Base-by-base conservation (phyloP, 2,113 vertebrate species). In the Pseudorhombus dupliciocellatus region DNA sequence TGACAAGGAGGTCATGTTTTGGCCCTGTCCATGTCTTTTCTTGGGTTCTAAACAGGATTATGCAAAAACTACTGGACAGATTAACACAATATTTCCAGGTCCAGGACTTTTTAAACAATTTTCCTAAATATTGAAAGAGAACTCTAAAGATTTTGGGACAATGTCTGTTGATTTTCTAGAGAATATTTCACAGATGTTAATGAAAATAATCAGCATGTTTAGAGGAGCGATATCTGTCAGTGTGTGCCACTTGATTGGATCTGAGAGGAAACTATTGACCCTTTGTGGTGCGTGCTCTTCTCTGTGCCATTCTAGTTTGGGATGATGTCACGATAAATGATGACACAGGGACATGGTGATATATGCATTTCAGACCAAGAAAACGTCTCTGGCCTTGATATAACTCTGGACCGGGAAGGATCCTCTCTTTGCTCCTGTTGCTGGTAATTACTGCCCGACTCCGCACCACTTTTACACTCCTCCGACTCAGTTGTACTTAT, bases 401-500 rank as follows among this genome's bases (percentile, higher is more conserved):
- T 55, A 52, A 31, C 1, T 62, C 50, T 22, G 16, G 2, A 15
- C 20, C 34, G 18, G 54, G 22, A 16, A 22, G 16, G 12, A 70
- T 34, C 66, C 30, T 14, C 8, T 37, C 18, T 58, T 74, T 70
- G 50, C 61, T 70, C 53, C 51, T 44, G 28, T 55, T 48, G 57
- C 58, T 59, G 8, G 5, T 15, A 62, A 20, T 63, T 48, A 71
- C 26, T 48, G 37, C 52, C 54, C 26, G 22, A 59, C 63, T 57
- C 42, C 75, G 63, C 46, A 25, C 73, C 71, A 77, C 44, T 81
- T 71, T 60, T 75, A 55, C 55, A 50, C 34, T 70, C 66, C 21
- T 61, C 55, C 46, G 34, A 68, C 63, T 76, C 69, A 56, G 64
- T 59, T 67, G 65, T 64, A 65, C 65, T 81, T 89, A 81, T 82